phyloP scores from a whole-genome alignment of 2,888 invertebrate species.

The Acholoe squamosa region DNA sequence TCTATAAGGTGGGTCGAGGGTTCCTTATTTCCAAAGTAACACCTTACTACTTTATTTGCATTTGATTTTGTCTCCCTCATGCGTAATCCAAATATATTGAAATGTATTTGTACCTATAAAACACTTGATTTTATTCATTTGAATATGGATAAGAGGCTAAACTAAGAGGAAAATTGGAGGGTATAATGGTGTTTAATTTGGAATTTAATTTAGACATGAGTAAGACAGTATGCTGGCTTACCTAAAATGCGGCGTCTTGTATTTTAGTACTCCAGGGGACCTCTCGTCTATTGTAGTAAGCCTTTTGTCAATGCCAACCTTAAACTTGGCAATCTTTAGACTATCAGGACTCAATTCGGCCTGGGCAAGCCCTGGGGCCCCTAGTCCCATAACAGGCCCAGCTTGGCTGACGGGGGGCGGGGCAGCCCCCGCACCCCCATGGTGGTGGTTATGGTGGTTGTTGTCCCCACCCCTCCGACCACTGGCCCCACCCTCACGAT shows the following conservation, averaged over 20 bases:
- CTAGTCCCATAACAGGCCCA: background rate
- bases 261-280: slow-evolving; percentile 79
- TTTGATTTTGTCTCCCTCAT: too few relatives aligned
- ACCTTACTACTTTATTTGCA: too few relatives aligned
- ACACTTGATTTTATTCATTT: too few relatives aligned
- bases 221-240: too few relatives aligned
- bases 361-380: background rate
- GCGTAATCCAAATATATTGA: too few relatives aligned
- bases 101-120: too few relatives aligned
- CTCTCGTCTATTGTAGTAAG: slow-evolving; percentile 81
- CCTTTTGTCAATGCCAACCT: slow-evolving; percentile 79
- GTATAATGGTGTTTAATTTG: too few relatives aligned
- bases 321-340: slow-evolving; percentile 67
- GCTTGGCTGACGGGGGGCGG: background rate
- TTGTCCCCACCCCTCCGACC: slow-evolving; percentile 18
- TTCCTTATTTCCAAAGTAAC: too few relatives aligned
- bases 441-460: slow-evolving; percentile 51
- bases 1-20: too few relatives aligned
- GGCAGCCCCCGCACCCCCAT: background rate
- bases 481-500: background rate
- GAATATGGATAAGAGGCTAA: too few relatives aligned
- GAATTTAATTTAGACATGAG: too few relatives aligned
- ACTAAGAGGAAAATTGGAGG: too few relatives aligned
- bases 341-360: slow-evolving; percentile 6
- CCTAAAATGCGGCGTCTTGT: slow-evolving; percentile 82